Conservation (phyloP, 2,113 vertebrate species). For the Coregonus clupeaformis region DNA sequence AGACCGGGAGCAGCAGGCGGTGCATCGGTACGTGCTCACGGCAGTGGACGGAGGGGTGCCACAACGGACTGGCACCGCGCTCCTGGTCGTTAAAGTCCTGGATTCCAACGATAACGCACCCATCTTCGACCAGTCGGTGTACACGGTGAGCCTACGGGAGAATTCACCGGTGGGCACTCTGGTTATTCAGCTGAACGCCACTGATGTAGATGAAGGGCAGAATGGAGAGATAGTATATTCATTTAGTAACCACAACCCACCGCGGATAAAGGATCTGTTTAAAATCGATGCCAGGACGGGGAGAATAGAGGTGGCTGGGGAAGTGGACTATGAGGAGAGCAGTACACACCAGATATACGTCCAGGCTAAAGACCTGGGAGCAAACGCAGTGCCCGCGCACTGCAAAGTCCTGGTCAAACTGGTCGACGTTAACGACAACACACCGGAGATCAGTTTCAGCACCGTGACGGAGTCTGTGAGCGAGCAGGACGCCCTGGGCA, state of each 20-base stretch:
- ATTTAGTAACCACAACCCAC: constrained; percentile 92
- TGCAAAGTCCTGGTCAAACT: constrained; percentile 96
- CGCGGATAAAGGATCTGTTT: constrained; percentile 86
- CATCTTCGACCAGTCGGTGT: constrained; percentile 93
- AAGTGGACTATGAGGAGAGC: constrained; percentile 95
- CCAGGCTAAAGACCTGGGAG: constrained; percentile 93
- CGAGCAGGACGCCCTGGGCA: constrained; percentile 90
- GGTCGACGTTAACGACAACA: constrained; percentile 94
- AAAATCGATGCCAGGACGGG: constrained; percentile 84
- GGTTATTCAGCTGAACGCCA: constrained; percentile 93
- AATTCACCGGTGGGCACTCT: constrained; percentile 91
- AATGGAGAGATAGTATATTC: constrained; percentile 96
- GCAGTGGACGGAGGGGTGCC: constrained; percentile 92
- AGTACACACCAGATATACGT: constrained; percentile 91
- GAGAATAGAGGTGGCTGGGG: constrained; percentile 87
- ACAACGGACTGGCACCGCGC: constrained; percentile 91
- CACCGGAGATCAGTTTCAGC: constrained; percentile 95
- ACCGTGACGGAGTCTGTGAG: constrained; percentile 95
- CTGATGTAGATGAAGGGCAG: constrained; percentile 93
- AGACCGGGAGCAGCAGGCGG: constrained; percentile 95
- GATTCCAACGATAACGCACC: constrained; percentile 98
- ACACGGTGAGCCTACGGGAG: constrained; percentile 88
- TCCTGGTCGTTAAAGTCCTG: constrained; percentile 92
- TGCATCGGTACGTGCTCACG: constrained; percentile 96
- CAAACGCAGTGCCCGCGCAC: constrained; percentile 95